phyloP scores from a whole-genome alignment of 2,113 vertebrate genomes.

The Etheostoma spectabile region DNA sequence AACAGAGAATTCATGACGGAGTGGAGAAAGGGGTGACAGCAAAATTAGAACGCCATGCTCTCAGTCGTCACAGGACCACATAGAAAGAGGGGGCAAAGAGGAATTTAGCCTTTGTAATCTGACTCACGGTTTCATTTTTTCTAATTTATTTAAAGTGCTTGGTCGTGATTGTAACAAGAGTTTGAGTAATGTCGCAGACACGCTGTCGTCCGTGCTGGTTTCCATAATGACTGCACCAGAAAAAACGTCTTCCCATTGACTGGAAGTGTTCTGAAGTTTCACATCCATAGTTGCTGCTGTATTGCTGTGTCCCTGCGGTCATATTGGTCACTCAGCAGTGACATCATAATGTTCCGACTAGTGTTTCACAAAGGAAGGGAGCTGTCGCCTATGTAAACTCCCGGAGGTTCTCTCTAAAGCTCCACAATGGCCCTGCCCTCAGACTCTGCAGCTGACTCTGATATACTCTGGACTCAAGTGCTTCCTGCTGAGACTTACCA shows the following conservation, averaged over 20 bases:
- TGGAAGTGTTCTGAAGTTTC: constrained; percentile 60
- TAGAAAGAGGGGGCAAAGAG: background rate
- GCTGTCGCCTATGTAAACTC: constrained; percentile 34
- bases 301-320: constrained; percentile 35
- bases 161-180: constrained; percentile 23
- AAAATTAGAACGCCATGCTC: constrained; percentile 48
- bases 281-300: constrained; percentile 41
- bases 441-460: constrained; percentile 37
- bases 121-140: constrained; percentile 46
- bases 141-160: constrained; percentile 46
- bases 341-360: constrained; percentile 66
- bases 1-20: constrained; percentile 50
- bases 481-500: constrained; percentile 26
- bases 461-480: constrained; percentile 38
- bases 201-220: constrained; percentile 15
- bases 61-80: constrained; percentile 14
- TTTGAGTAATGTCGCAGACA: constrained; percentile 52
- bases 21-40: constrained; percentile 42
- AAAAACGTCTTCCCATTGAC: constrained; percentile 23
- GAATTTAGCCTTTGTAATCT: constrained; percentile 51
- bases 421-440: constrained; percentile 22
- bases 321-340: constrained; percentile 57
- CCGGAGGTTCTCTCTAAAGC: constrained; percentile 28
- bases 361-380: constrained; percentile 63
- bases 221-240: constrained; percentile 42